Conservation (phyloP, 2,113 vertebrate genomes). For the Mus spicilegus region DNA sequence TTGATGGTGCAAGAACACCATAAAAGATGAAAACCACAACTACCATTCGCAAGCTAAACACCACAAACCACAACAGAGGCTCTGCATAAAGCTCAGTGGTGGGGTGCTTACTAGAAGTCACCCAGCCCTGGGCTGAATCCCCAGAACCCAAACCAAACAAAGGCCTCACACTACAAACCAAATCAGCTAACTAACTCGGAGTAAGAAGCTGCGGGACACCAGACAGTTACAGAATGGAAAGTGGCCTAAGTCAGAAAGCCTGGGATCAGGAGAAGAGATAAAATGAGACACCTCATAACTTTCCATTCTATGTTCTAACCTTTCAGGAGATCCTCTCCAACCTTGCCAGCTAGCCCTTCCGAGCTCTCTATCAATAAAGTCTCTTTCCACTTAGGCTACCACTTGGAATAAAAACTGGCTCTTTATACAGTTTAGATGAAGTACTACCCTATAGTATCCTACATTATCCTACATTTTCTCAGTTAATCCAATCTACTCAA, state of each 20-base stretch:
- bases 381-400: not conserved
- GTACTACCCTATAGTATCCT: not conserved
- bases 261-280: not conserved
- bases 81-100: not conserved
- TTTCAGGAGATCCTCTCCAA: not conserved
- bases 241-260: not conserved
- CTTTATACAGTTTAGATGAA: not conserved
- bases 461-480: not conserved
- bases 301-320: not conserved
- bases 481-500: not conserved
- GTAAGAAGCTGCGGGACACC: not conserved
- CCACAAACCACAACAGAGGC: conserved; percentile 18
- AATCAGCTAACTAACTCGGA: not conserved
- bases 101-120: not conserved
- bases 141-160: conserved; percentile 19
- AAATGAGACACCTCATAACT: not conserved
- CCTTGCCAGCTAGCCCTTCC: not conserved
- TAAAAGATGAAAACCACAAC: not conserved
- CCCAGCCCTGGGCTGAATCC: not conserved
- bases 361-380: not conserved
- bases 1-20: not conserved
- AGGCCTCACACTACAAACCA: not conserved
- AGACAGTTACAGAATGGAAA: not conserved
- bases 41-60: conserved; percentile 34
- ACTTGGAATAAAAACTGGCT: not conserved